Conservation (phyloP, 2,113 vertebrate species). For the Carassius auratus region DNA sequence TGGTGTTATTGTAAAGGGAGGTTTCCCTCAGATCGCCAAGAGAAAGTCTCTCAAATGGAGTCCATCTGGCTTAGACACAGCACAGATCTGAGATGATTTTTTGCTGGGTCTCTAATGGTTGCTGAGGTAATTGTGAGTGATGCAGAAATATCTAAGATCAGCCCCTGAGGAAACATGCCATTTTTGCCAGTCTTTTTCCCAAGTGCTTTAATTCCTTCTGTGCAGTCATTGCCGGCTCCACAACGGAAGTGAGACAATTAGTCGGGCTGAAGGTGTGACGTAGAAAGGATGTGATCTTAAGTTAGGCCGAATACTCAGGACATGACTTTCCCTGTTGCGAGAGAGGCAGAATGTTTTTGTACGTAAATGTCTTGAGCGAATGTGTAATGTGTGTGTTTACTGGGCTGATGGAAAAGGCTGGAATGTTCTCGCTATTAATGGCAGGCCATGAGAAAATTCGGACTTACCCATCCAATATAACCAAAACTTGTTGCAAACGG, state of each 20-base stretch:
- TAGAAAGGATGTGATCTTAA: slow-evolving; percentile 39
- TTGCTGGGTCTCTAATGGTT: not conserved
- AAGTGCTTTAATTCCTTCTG: slow-evolving; percentile 42
- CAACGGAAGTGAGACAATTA: slow-evolving; percentile 45
- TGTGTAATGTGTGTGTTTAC: slow-evolving; percentile 9
- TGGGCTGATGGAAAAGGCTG: not conserved
- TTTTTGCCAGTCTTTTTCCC: slow-evolving; percentile 21
- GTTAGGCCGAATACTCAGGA: slow-evolving; percentile 10
- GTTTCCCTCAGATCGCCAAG: slow-evolving; percentile 1
- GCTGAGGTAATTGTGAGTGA: not conserved
- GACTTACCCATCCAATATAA: slow-evolving; percentile 22
- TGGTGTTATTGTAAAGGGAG: slow-evolving; percentile 52
- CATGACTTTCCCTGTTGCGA: not conserved
- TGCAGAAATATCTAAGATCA: slow-evolving; percentile 24
- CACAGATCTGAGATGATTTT: slow-evolving; percentile 39
- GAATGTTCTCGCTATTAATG: slow-evolving; percentile 29
- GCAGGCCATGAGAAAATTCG: slow-evolving; percentile 23
- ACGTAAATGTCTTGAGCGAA: not conserved
- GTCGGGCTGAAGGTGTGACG: slow-evolving; percentile 43
- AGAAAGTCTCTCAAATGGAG: slow-evolving; percentile 30
- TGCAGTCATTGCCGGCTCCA: slow-evolving; percentile 15
- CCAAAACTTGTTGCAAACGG: not conserved
- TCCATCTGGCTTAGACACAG: slow-evolving; percentile 42
- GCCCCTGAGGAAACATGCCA: not conserved
- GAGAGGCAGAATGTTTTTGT: slow-evolving; percentile 12